A percentile compares a stretch with the other conserved stretches of the same genome.
phyloP scores from a whole-genome alignment of 2,113 vertebrate genomes.

The Stictonetta naevosa region DNA sequence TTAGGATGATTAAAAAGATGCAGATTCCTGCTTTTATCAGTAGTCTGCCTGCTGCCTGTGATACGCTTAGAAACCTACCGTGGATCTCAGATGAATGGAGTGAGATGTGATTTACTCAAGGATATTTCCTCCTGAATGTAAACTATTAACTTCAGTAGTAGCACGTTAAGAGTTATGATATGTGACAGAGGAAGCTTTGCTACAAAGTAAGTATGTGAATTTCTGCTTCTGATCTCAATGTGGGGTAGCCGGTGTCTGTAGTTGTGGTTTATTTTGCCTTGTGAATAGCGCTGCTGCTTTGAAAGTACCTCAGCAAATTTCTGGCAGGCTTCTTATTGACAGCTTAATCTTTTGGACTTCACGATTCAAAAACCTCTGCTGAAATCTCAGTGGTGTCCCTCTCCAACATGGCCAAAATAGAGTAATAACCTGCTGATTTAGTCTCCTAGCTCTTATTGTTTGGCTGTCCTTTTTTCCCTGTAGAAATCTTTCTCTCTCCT shows the following conservation, averaged over 20 bases:
- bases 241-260: not conserved
- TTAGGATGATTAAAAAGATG: conserved; percentile 34
- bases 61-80: not conserved
- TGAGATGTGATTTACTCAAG: not conserved
- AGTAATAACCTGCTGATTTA: not conserved
- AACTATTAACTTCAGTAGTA: not conserved
- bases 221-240: not conserved
- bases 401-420: not conserved
- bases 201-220: not conserved
- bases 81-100: not conserved
- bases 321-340: not conserved
- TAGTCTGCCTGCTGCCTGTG: not conserved
- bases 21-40: conserved; percentile 19
- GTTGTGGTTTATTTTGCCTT: not conserved
- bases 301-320: not conserved
- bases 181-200: not conserved
- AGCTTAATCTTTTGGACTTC: not conserved
- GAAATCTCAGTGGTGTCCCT: not conserved
- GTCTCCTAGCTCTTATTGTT: not conserved
- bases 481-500: not conserved
- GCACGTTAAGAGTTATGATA: not conserved
- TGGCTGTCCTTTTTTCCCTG: not conserved
- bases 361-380: not conserved
- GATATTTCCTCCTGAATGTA: not conserved
- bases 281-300: not conserved